Evolutionary conservation across 53 echinoderm and acorn worm species (phyloP).

Genomic region (Actinopyga echinites): DNA sequence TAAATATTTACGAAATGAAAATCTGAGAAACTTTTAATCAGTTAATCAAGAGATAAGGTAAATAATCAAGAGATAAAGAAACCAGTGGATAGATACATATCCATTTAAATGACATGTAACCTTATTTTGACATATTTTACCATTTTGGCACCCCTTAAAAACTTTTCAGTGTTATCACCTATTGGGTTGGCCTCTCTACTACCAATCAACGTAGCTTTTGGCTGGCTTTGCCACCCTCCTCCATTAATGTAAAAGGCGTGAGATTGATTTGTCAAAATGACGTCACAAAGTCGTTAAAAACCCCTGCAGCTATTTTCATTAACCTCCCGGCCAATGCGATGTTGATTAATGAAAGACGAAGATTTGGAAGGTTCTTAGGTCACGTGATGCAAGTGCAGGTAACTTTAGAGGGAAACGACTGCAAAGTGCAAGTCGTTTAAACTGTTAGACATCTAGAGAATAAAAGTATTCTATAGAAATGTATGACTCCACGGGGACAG

Average conservation of each 20-base stretch:
- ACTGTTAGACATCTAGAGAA: not conserved
- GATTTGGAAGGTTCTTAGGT: not conserved
- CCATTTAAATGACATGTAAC: too few species aligned
- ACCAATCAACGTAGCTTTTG: slow-evolving; percentile 1
- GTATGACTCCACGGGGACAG: too few species aligned
- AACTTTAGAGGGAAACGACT: not conserved
- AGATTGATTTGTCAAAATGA: slow-evolving; percentile 33
- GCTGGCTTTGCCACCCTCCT: slow-evolving; percentile 1
- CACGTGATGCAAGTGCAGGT: slow-evolving; percentile 16
- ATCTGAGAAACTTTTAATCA: too few species aligned
- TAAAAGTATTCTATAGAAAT: not conserved
- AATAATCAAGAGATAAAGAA: too few species aligned
- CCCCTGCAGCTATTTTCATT: slow-evolving; percentile 33
- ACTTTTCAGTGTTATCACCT: too few species aligned
- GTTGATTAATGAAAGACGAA: not conserved
- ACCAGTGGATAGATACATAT: too few species aligned
- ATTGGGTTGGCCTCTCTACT: too few species aligned
- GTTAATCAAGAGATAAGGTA: too few species aligned
- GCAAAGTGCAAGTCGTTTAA: slow-evolving; percentile 25
- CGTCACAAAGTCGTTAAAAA: slow-evolving; percentile 43
- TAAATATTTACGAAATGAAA: too few species aligned
- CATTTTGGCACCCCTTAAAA: too few species aligned
- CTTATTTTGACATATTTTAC: too few species aligned
- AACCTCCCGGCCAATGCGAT: not conserved
- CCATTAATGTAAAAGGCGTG: slow-evolving; percentile 26